phyloP scores from a whole-genome alignment of 2,113 vertebrate species.

The Sigmodon hispidus region DNA sequence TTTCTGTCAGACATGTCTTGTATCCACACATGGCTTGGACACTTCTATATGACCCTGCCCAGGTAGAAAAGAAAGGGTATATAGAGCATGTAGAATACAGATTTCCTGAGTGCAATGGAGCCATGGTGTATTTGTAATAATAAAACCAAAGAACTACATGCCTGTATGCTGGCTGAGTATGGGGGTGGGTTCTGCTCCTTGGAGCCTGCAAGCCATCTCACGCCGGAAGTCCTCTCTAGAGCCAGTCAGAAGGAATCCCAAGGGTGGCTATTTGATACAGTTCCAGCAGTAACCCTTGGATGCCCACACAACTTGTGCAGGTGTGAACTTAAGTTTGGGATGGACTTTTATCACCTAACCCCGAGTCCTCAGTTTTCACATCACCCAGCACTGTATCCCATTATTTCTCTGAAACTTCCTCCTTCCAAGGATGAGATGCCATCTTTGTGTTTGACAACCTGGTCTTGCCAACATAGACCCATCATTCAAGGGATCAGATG shows the following conservation, averaged over 20 bases:
- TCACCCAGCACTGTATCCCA: background rate
- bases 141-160: conserved; percentile 71
- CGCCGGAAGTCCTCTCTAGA: background rate
- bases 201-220: background rate
- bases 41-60: conserved; percentile 64
- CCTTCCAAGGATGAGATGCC: background rate
- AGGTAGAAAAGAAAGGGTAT: conserved; percentile 37
- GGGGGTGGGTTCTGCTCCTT: background rate
- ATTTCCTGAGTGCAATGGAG: conserved; percentile 37
- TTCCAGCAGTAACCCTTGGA: background rate
- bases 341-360: background rate
- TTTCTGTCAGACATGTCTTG: conserved; percentile 60
- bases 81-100: background rate
- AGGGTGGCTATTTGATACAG: background rate
- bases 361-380: background rate
- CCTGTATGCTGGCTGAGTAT: background rate
- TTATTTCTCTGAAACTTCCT: background rate
- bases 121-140: conserved; percentile 74
- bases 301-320: background rate
- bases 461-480: background rate
- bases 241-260: background rate
- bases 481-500: background rate
- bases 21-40: conserved; percentile 67
- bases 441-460: background rate
- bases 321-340: no score